Base-by-base conservation (phyloP, 2,888 invertebrate genomes). In the Matsumyia berberina region DNA sequence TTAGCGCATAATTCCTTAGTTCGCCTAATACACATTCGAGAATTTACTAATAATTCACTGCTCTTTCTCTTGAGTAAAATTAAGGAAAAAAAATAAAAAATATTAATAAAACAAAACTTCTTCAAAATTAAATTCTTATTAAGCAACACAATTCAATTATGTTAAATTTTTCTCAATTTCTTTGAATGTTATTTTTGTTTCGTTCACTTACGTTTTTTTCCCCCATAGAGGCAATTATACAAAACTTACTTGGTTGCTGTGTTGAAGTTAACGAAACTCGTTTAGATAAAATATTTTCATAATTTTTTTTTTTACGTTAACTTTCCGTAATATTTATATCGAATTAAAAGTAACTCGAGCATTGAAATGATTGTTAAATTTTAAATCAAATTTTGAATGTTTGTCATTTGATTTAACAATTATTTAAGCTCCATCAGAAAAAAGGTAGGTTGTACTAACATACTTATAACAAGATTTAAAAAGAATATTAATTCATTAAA, bases 381-480 rank as follows among this genome's bases (percentile, higher is more conserved):
- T 17, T 51, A 66, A 42, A 12, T 60, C 17, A 12, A 46, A 57
- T 53, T 60, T n/a, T n/a, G 37, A 7, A 24, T 15, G 33, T 72
- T 11, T 29, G n/a, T 17, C n/a, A 31, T 29, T 29, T 11, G 24
- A 39, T 53, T 85, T 80, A 67, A 70, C 85, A 80, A 80, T 67
- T 74, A 85, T 85, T 76, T 74, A 62, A 72, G 80, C 85, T 85
- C 85, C 85, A 85, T 70, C 85, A 80, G 74, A 80, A 39, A 77
- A 83, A 85, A 85, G 85, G 85, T 85, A 85, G 85, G 85, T 80
- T 76, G 11, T 64, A 42, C 46, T 66, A 60, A 57, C 24, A 44
- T 58, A 74, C 58, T 64, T 69, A 15, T 57, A 60, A 70, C 33
- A 82, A 62, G 67, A 78, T 64, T 55, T 44, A 33, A 60, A 77